Conservation (phyloP, 2,888 invertebrate genomes). For the Entomobrya proxima region DNA sequence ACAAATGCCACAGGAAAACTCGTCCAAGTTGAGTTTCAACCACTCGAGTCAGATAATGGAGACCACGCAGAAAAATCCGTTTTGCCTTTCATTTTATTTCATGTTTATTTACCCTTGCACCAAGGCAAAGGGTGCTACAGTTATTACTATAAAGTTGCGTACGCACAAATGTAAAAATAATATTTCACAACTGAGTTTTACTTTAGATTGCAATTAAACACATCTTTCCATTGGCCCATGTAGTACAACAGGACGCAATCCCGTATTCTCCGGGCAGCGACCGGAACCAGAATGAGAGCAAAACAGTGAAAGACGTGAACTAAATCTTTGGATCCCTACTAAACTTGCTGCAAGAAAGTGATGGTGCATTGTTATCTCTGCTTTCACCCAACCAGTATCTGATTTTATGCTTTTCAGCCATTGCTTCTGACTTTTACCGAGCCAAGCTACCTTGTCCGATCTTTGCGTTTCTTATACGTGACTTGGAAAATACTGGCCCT, state of each 20-base stretch:
- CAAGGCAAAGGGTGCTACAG: too few species aligned
- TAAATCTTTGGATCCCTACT: background rate
- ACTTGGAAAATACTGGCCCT: background rate
- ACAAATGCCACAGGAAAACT: too few species aligned
- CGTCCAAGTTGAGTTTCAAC: too few species aligned
- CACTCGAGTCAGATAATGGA: too few species aligned
- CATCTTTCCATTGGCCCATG: background rate
- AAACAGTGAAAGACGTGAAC: slow-evolving; percentile 1
- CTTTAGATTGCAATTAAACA: background rate
- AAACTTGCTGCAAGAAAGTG: background rate
- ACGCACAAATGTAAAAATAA: too few species aligned
- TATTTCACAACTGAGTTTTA: too few species aligned
- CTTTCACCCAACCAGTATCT: background rate
- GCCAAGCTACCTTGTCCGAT: background rate
- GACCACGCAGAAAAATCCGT: too few species aligned
- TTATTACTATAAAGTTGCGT: too few species aligned
- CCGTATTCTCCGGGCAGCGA: slow-evolving; percentile 40
- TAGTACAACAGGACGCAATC: background rate
- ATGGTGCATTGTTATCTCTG: background rate
- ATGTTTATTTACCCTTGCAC: too few species aligned
- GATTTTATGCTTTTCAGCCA: background rate
- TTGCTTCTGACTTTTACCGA: background rate
- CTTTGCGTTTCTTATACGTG: background rate
- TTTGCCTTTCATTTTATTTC: too few species aligned
- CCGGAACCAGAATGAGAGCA: slow-evolving; percentile 47